A percentile compares a stretch with the other conserved stretches of the same genome.
Conservation (phyloP, 2,888 invertebrate genomes). For the Lithophane leautieri region DNA sequence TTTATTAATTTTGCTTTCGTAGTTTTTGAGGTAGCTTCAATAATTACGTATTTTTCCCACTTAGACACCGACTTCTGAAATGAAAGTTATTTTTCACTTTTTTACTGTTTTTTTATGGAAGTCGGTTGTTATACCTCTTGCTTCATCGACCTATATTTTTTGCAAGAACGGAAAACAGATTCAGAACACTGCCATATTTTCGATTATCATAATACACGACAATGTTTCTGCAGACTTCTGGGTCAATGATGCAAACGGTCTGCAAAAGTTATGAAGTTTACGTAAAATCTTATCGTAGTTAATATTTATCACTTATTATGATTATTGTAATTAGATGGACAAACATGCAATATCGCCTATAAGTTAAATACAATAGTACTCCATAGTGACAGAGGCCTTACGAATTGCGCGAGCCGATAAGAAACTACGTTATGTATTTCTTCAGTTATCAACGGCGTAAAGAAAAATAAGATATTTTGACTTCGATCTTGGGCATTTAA, state of each 20-base stretch:
- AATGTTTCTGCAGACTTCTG: constrained; percentile 21
- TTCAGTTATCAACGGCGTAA: constrained; percentile 37
- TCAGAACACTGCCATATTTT: neutral
- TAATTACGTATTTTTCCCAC: no score
- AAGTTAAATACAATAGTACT: constrained; percentile 44
- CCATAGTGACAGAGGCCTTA: constrained; percentile 34
- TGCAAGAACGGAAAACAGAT: neutral
- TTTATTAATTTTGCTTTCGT: no score
- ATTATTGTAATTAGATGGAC: constrained; percentile 57
- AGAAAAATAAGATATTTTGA: constrained; percentile 42
- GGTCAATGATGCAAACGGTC: constrained; percentile 48
- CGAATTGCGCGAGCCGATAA: constrained; percentile 53
- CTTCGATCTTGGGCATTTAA: neutral
- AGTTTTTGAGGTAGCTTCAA: no score
- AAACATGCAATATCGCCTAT: constrained; percentile 49
- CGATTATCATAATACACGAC: neutral
- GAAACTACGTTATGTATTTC: constrained; percentile 44
- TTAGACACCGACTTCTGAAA: no score
- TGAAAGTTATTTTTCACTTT: no score
- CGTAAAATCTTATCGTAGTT: constrained; percentile 37
- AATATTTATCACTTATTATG: constrained; percentile 48
- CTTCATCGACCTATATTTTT: no score
- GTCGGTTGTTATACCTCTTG: no score
- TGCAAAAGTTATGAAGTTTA: constrained; percentile 29
- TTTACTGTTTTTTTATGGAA: no score